Conservation (phyloP, 1,140 invertebrate species). For the Drosophila cardini region DNA sequence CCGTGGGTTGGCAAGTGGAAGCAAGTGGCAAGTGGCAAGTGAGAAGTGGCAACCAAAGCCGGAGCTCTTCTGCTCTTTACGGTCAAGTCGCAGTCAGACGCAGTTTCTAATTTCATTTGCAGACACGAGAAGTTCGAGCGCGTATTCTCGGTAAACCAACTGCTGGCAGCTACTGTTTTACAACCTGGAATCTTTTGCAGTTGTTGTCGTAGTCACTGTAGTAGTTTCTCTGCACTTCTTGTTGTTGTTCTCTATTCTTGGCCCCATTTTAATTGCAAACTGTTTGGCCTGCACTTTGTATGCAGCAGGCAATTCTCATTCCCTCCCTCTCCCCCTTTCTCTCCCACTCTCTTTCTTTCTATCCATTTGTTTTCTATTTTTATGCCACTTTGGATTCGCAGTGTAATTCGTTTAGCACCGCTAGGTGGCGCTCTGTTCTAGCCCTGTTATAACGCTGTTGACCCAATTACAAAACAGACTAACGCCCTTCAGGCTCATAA, state of each 20-base stretch:
- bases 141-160: background rate
- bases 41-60: slow-evolving; percentile 4
- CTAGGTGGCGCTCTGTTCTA: slow-evolving; percentile 64
- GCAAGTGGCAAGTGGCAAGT: slow-evolving; percentile 5
- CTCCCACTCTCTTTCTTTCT: background rate
- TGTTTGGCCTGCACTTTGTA: slow-evolving; percentile 70
- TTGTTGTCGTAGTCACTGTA: background rate
- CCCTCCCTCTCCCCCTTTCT: background rate
- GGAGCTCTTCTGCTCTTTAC: slow-evolving; percentile 28
- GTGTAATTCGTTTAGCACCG: slow-evolving; percentile 75
- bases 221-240: slow-evolving; percentile 46
- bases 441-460: slow-evolving; percentile 60
- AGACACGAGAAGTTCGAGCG: slow-evolving; percentile 48
- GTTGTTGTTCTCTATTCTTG: slow-evolving; percentile 59
- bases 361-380: slow-evolving; percentile 57
- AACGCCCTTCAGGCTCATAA: slow-evolving; percentile 34
- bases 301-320: slow-evolving; percentile 50
- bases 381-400: slow-evolving; percentile 70
- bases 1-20: slow-evolving; percentile 49
- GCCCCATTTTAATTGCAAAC: slow-evolving; percentile 77
- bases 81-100: slow-evolving; percentile 34
- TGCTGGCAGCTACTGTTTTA: slow-evolving; percentile 17
- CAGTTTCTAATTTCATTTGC: slow-evolving; percentile 74
- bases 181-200: slow-evolving; percentile 11
- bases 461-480: slow-evolving; percentile 65